Conservation (phyloP, 2,113 vertebrate genomes). For the Varanus komodoensis region DNA sequence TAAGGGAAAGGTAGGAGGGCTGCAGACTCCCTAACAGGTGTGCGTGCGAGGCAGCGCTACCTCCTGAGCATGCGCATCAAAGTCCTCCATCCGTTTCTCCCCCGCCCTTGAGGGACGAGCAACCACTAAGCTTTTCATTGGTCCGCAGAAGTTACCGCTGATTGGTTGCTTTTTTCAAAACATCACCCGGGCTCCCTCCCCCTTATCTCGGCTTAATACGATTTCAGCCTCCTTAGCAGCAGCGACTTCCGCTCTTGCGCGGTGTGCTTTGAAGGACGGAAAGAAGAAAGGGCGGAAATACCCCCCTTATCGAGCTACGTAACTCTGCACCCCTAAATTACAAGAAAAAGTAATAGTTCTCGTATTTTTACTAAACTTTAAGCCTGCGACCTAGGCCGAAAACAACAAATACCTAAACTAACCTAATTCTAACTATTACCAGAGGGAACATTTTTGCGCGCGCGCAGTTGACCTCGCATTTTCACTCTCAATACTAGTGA, state of each 20-base stretch:
- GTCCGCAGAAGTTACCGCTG: no score
- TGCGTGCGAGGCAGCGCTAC: fast-evolving
- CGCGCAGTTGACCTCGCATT: no score
- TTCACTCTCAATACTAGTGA: not conserved
- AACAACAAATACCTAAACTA: no score
- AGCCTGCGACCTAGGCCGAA: no score
- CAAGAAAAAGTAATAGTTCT: no score
- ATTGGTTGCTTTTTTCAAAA: not conserved
- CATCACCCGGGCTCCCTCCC: not conserved
- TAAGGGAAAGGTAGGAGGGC: no score
- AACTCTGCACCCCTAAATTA: no score
- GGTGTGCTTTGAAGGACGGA: not conserved
- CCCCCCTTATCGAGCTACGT: no score
- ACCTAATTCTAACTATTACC: no score
- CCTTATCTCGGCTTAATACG: not conserved
- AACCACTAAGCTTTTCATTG: not conserved
- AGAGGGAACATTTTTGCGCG: not conserved
- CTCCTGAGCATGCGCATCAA: not conserved
- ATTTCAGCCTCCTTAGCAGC: not conserved
- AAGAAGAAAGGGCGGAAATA: not conserved
- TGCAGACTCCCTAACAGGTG: no score
- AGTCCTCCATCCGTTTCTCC: no score
- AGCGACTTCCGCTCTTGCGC: not conserved
- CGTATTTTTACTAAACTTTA: not conserved
- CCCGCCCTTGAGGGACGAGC: not conserved